phyloP scores from a whole-genome alignment of 2,797 vertebrate species.

The Oophaga sylvatica region DNA sequence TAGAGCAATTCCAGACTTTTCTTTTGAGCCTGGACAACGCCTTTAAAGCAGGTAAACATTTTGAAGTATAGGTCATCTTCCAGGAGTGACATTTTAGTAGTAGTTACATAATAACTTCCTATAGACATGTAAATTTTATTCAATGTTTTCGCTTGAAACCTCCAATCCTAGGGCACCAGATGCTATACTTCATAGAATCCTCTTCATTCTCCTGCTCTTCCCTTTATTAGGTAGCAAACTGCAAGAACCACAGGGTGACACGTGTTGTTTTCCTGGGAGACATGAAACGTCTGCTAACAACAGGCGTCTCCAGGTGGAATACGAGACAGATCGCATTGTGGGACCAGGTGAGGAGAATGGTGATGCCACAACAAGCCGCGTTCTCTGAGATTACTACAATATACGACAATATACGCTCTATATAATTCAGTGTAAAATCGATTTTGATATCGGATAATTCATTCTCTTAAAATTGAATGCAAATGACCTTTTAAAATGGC shows the following conservation, averaged over 20 bases:
- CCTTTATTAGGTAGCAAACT: slow-evolving; percentile 84
- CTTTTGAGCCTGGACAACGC: too few relatives aligned
- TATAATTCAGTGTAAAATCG: not conserved
- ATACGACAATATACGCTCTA: not conserved
- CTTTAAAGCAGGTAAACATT: too few relatives aligned
- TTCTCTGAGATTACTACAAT: not conserved
- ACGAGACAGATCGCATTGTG: slow-evolving; percentile 95
- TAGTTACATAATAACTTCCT: too few relatives aligned
- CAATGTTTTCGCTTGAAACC: not conserved
- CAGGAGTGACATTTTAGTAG: not conserved
- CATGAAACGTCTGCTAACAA: slow-evolving; percentile 92
- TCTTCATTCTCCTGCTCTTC: slow-evolving; percentile 7
- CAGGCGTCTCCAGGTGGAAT: slow-evolving; percentile 97
- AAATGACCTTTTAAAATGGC: not conserved
- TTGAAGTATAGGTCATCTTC: not conserved
- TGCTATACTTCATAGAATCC: not conserved
- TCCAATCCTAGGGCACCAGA: not conserved
- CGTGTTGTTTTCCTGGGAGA: slow-evolving; percentile 94
- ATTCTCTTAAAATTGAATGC: not conserved
- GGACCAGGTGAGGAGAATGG: slow-evolving; percentile 90
- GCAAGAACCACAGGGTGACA: slow-evolving; percentile 96
- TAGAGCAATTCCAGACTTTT: too few relatives aligned
- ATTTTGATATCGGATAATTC: not conserved
- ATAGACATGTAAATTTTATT: not conserved
- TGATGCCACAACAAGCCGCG: not conserved